Evolutionary conservation across 92 coral and sea anemone species (phyloP), one percentile per base, ranked within the genome.

Genomic region (Siderastrea radians): DNA sequence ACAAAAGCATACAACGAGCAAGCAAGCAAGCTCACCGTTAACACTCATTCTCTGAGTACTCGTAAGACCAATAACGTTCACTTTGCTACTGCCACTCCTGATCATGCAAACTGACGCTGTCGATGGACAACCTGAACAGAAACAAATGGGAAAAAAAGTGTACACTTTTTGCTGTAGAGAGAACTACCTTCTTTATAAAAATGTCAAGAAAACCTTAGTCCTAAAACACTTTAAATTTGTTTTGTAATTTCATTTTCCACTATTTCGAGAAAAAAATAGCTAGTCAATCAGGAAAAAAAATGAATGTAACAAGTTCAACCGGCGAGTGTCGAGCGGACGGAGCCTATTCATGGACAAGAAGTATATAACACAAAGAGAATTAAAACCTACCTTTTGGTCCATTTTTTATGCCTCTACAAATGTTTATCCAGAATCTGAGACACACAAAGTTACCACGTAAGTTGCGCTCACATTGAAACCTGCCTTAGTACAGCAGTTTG

Each of bases 341-440:
- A 55, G 12, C 66, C 66, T 61, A 4, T 13, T 61, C 16, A 8
- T 13, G 13, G 66, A 17, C 17, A 14, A 61, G 19, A 3, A 52
- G 8, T 1, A 45, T 12, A 13, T 17, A 8, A 7, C 52, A 60
- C 13, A 13, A 38, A 48, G 3, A 82, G 53, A 52, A 15, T 38
- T 8, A 3, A 44, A 48, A 16, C 11, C 13, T 85, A 86, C 93
- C 93, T 67, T 65, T 47, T 2, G 98, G 88, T 7, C 93, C 94
- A 64, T 88, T 93, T 5, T 63, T 86, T 16, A 95, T 80, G 62
- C 98, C 96, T 75, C 98, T 90, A 65, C 98, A 95, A 26, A 95
- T 93, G 78, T 95, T 95, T 15, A 95, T 90, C 98, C 98, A 95
- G 83, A 90, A 95, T 83, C 98, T 95, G 38, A 1, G 53, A 12